Base-by-base conservation (phyloP, 2,888 invertebrate genomes). In the Oxytorus armatus region DNA sequence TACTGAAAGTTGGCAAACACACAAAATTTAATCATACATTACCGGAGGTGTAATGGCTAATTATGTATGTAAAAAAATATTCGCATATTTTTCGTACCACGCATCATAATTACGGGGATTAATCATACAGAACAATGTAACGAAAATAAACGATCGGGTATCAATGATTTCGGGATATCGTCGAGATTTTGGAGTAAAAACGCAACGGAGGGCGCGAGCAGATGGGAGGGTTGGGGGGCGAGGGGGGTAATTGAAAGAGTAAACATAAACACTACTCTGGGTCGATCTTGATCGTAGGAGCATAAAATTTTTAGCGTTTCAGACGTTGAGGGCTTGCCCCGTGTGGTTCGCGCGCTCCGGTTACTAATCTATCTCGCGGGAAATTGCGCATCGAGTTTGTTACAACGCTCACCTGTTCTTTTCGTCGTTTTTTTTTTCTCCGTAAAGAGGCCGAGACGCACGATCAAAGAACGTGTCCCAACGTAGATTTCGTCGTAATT, bases 211-310 rank as follows among this genome's bases (percentile, higher is more conserved):
- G 49, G 66, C 47, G 44, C 23, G 51, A 51, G 80, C n/a, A n/a
- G n/a, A 59, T 81, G 59, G 73, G 29, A 51, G 51, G 47, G 49
- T 65, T 57, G 63, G 2, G 73, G 68, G 69, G 65, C 47, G 51
- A 61, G 85, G 86, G 87, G 85, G 86, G 85, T 83, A 87, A 88
- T 89, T 88, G 86, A 86, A 84, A 86, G 87, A 85, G 90, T 90
- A 90, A 90, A 90, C 90, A 90, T 90, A 90, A 90, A 90, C 90
- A 90, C 85, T 33, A 87, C 84, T 86, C 33, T 11, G n/a, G n/a
- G 23, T 5, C 36, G 51, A 18, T 66, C 49, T 84, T 84, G 77
- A 66, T 68, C 55, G 65, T 33, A 21, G 14, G 44, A 39, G 11
- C 73, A 70, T 23, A 51, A n/a, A 51, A 29, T 42, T 53, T 29